Conservation (phyloP, 2,888 invertebrate species). For the Cryptocephalus primarius region DNA sequence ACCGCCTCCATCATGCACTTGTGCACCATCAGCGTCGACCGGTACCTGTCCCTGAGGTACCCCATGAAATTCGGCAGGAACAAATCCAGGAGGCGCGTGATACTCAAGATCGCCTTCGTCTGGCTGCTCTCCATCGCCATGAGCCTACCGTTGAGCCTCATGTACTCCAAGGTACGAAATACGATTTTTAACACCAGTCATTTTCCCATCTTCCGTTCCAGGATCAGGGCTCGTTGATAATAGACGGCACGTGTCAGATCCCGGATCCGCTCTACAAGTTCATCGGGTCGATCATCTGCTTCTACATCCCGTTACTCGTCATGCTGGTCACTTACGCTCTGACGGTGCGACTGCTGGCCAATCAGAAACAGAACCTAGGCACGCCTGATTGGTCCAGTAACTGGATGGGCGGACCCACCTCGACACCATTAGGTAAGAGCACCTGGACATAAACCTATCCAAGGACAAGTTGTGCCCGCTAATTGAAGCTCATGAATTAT, state of each 20-base stretch:
- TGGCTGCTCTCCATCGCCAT: conserved; percentile 90
- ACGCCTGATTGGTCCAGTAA: conserved; percentile 63
- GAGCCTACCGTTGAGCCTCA: conserved; percentile 79
- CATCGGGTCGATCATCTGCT: conserved; percentile 89
- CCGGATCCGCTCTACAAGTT: conserved; percentile 83
- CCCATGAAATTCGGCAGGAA: conserved; percentile 90
- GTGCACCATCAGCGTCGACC: conserved; percentile 92
- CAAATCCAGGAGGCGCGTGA: conserved; percentile 74
- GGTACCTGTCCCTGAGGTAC: conserved; percentile 82
- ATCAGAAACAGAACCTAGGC: conserved; percentile 66
- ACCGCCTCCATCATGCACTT: conserved; percentile 96
- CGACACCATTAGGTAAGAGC: conserved; percentile 23
- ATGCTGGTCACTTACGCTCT: conserved; percentile 93
- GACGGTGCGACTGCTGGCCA: conserved; percentile 77
- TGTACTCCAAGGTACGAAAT: conserved; percentile 70
- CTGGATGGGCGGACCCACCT: conserved; percentile 51
- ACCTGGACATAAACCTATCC: no score
- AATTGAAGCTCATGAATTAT: no score
- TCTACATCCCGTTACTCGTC: conserved; percentile 89
- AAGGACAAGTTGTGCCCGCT: no score
- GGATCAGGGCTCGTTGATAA: conserved; percentile 74
- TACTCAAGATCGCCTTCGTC: conserved; percentile 84
- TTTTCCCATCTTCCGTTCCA: conserved; percentile 34
- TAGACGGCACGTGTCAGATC: conserved; percentile 75
- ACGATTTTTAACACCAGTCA: neutral